These are phyloP conservation scores for Lathronympha strigana DNA, from an alignment of 2,888 invertebrate genomes.

Conservation along the genomic window DNA sequence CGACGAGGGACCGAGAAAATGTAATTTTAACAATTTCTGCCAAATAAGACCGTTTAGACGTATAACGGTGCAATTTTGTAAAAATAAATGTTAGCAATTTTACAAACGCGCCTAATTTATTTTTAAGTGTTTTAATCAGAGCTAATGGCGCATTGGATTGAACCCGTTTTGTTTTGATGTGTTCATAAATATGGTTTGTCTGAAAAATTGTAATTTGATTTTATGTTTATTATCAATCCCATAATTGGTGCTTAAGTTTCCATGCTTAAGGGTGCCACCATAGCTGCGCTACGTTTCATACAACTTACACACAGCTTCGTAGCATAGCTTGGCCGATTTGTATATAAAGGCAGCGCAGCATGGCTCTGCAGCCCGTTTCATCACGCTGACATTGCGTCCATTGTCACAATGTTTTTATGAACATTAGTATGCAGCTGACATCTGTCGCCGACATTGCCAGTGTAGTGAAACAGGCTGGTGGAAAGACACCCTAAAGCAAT, in stretches of 20 bases:
- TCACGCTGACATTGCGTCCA: too few relatives aligned
- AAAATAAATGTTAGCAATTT: conserved; percentile 13
- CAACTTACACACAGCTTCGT: too few relatives aligned
- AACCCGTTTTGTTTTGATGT: not conserved
- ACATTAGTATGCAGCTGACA: too few relatives aligned
- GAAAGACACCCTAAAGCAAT: too few relatives aligned
- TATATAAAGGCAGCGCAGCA: too few relatives aligned
- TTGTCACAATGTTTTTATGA: too few relatives aligned
- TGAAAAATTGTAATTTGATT: not conserved
- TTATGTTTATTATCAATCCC: not conserved
- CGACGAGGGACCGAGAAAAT: conserved; percentile 15
- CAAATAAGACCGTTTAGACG: not conserved
- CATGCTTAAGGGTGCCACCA: too few relatives aligned
- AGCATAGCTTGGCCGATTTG: too few relatives aligned
- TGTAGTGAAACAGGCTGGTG: too few relatives aligned
- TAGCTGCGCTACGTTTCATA: too few relatives aligned
- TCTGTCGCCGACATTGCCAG: too few relatives aligned
- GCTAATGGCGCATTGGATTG: not conserved
- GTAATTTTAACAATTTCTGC: conserved; percentile 18
- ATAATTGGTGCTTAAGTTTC: not conserved
- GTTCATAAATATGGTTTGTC: not conserved
- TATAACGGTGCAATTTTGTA: conserved; percentile 2
- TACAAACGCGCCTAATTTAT: not conserved
- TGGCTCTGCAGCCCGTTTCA: too few relatives aligned
- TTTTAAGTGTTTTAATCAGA: not conserved